These are phyloP conservation scores for Lithosia quadra DNA, from an alignment of 2,888 invertebrate species.

Conservation along the genomic window DNA sequence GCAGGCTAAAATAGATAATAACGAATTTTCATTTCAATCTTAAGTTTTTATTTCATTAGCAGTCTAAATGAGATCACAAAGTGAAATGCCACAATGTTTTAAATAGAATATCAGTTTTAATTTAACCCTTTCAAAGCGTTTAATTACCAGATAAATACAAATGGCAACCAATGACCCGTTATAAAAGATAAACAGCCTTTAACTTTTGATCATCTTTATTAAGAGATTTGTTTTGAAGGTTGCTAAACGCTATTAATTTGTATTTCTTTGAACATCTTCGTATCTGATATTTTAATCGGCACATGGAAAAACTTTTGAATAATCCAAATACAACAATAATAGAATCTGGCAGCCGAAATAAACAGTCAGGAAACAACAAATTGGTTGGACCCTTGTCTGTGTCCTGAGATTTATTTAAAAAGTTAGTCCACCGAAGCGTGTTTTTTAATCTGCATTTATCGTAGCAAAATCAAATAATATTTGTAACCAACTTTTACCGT, in stretches of 20 bases:
- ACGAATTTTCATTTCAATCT: not conserved
- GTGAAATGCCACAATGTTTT: slow-evolving; percentile 22
- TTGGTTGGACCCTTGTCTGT: slow-evolving; percentile 70
- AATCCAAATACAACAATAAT: slow-evolving; percentile 56
- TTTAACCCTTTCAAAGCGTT: slow-evolving; percentile 31
- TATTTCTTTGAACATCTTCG: slow-evolving; percentile 11
- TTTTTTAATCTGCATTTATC: slow-evolving; percentile 47
- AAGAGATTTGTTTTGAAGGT: slow-evolving; percentile 12
- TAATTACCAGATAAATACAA: slow-evolving; percentile 38
- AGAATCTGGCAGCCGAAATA: slow-evolving; percentile 54
- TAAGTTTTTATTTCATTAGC: not conserved
- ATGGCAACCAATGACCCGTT: slow-evolving; percentile 26
- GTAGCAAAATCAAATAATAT: slow-evolving; percentile 25
- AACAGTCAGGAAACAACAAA: slow-evolving; percentile 63
- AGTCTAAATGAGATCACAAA: not conserved
- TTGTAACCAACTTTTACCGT: slow-evolving; percentile 17
- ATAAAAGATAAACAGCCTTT: slow-evolving; percentile 32
- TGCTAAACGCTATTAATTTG: slow-evolving; percentile 5
- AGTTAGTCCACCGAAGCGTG: slow-evolving; percentile 59
- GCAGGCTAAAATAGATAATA: not conserved
- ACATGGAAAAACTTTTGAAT: slow-evolving; percentile 47
- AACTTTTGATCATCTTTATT: slow-evolving; percentile 32
- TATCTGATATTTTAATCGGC: slow-evolving; percentile 7
- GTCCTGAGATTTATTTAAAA: slow-evolving; percentile 78
- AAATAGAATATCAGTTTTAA: slow-evolving; percentile 29